Base-by-base conservation (phyloP, 1,140 invertebrate species). In the Elysia chlorotica region DNA sequence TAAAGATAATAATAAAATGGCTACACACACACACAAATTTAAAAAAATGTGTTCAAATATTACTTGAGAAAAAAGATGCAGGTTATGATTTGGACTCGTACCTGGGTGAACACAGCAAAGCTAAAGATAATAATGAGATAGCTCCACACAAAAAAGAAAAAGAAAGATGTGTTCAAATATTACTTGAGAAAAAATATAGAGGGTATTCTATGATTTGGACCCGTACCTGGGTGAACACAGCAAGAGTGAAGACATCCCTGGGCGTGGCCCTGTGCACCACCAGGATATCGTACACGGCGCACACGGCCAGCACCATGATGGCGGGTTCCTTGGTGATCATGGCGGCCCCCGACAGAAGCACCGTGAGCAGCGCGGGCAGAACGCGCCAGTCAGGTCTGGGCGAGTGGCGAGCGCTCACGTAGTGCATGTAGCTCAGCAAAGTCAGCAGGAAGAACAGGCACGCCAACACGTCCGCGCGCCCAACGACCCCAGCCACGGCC, bases 261-360 rank as follows among this genome's bases (percentile, higher is more conserved):
- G 82, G 48, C 62, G 74, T 23, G 0, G 66, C 76, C 67, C 80
- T 82, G 67, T 84, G 78, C 33, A 86, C 87, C 65, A 92, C 87
- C 70, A 90, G 87, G 17, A 92, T 80, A 79, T 93, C 92, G 88
- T 95, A 96, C 25, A 94, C 88, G 70, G 93, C 92, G 87, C 95
- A 96, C 33, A 96, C 91, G n/a, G 92, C 92, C 75, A 98, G 87
- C 21, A 96, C 94, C 59, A 95, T 96, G 72, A 97, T 91, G 25
- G 95, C 96, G 21, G 95, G 96, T 88, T 98, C 96, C 67, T 87
- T 87, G 35, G 81, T 82, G 67, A 87, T 70, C 81, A 86, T 80
- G 56, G 83, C 80, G 6, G 81, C 78, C 25, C 79, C 78, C n/a
- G 83, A 79, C 28, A 80, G 79, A 5, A 83, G 19, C 28, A 75